Evolutionary conservation across 2,888 invertebrate genomes (phyloP).

Genomic region (Eueremaeus valkanovi): DNA sequence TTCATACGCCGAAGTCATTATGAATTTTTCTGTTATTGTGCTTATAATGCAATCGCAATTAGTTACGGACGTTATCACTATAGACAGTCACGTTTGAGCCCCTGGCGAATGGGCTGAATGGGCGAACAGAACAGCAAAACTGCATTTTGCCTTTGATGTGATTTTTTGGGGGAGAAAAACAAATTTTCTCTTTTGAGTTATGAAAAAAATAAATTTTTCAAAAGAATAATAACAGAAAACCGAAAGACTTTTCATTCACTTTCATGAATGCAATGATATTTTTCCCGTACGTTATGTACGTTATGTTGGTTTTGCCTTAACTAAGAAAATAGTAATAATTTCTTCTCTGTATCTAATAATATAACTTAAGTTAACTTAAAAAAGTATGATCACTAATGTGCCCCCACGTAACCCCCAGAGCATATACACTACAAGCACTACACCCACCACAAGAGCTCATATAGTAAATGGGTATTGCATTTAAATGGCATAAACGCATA

Average conservation of each 20-base stretch:
- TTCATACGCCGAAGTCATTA: conserved; percentile 12
- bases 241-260: background rate
- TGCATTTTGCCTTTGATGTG: background rate
- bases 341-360: background rate
- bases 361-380: background rate
- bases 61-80: conserved; percentile 13
- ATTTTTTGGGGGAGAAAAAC: background rate
- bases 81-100: conserved; percentile 16
- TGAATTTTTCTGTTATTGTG: conserved; percentile 13
- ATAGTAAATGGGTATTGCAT: background rate
- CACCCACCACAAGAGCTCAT: background rate
- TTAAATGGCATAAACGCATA: background rate
- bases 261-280: background rate
- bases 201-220: background rate
- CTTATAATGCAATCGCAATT: conserved; percentile 15
- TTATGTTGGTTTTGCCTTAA: no score
- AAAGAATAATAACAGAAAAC: background rate
- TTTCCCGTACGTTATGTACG: background rate
- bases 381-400: background rate
- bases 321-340: background rate
- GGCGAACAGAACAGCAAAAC: background rate
- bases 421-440: background rate
- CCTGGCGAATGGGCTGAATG: background rate
- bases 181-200: background rate
- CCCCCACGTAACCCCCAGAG: background rate